A percentile compares a stretch with the other conserved stretches of the same genome.
These are phyloP conservation scores for Cyclura pinguis DNA, from an alignment of 2,797 vertebrate genomes.

Conservation along the genomic window DNA sequence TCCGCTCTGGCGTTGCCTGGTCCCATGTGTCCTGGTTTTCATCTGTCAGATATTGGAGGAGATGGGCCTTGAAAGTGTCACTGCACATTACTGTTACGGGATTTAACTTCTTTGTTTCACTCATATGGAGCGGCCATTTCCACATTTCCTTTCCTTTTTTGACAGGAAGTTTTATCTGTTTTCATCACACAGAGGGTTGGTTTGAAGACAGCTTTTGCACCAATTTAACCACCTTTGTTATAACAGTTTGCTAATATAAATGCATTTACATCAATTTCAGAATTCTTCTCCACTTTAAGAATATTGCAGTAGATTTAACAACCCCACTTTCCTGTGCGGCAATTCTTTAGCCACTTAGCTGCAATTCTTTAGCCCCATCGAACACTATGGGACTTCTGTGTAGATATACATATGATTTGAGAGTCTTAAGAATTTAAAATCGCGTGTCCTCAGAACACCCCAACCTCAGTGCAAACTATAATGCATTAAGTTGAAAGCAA, in stretches of 20 bases:
- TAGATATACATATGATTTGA: no score
- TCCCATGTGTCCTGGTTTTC: no score
- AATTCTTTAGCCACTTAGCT: not conserved
- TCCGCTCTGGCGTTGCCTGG: no score
- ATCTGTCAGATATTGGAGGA: no score
- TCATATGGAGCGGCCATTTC: not conserved
- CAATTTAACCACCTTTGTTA: not conserved
- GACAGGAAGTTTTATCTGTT: not conserved
- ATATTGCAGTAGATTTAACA: no score
- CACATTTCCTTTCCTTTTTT: not conserved
- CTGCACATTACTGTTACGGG: not conserved
- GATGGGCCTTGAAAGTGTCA: no score
- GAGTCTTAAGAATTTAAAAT: no score
- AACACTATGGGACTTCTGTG: not conserved
- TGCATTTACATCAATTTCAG: not conserved
- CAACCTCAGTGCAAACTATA: accelerated
- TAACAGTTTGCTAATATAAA: not conserved
- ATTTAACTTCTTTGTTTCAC: not conserved
- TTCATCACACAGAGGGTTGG: not conserved
- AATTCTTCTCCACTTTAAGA: not conserved
- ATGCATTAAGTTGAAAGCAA: not conserved
- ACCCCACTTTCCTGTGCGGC: not conserved
- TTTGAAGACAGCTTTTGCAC: not conserved
- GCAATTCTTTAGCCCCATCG: not conserved
- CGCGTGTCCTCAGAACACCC: not conserved